Percentiles rank a stretch among this genome's conserved stretches.
These are phyloP conservation scores for Acrobasis repandana DNA, from an alignment of 2,888 invertebrate species.

Conservation along the genomic window DNA sequence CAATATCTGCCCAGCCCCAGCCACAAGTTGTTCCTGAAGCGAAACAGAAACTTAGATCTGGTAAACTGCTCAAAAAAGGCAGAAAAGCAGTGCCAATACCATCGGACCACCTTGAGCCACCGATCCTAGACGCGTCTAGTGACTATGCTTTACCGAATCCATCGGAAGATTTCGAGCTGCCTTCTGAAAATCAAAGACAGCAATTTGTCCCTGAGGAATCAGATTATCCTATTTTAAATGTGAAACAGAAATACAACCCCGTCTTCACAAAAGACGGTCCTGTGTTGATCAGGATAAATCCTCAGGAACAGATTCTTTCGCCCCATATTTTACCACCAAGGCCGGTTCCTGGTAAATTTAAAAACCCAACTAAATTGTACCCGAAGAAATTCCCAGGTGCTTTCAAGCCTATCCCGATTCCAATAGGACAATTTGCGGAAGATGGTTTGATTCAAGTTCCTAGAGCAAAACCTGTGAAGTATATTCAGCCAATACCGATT, in stretches of 20 bases:
- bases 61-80: slow-evolving; percentile 39
- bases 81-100: slow-evolving; percentile 48
- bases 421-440: slow-evolving; percentile 59
- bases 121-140: slow-evolving; percentile 58
- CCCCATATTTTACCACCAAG: slow-evolving; percentile 60
- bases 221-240: slow-evolving; percentile 45
- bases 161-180: slow-evolving; percentile 69
- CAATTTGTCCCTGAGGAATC: slow-evolving; percentile 34
- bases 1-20: slow-evolving; percentile 50
- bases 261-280: slow-evolving; percentile 27
- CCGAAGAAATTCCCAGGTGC: slow-evolving; percentile 83
- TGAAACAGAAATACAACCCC: slow-evolving; percentile 31
- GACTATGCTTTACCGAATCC: slow-evolving; percentile 63
- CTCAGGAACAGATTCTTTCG: slow-evolving; percentile 56
- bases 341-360: slow-evolving; percentile 51
- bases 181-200: slow-evolving; percentile 61
- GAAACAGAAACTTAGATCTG: slow-evolving; percentile 38
- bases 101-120: slow-evolving; percentile 62
- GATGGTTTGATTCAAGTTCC: slow-evolving; percentile 59
- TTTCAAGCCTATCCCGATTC: slow-evolving; percentile 73
- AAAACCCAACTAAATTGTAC: slow-evolving; percentile 78
- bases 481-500: slow-evolving; percentile 58
- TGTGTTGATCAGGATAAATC: slow-evolving; percentile 39
- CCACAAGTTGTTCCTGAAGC: slow-evolving; percentile 28
- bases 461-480: slow-evolving; percentile 69